Evolutionary conservation across 2,888 invertebrate species (phyloP).

Genomic region (Hipparchia semele): DNA sequence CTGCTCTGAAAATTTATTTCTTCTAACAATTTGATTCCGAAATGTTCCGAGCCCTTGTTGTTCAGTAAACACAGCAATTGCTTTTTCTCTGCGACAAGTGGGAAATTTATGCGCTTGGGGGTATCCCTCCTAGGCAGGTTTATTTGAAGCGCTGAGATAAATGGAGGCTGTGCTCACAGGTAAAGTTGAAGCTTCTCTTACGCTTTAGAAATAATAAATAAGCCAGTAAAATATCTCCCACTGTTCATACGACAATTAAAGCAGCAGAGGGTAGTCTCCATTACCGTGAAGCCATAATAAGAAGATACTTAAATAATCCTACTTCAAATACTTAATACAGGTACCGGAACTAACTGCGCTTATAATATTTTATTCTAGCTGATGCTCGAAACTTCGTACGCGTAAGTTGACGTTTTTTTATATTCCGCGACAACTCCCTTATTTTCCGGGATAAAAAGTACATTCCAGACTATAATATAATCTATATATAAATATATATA

Average conservation of each 20-base stretch:
- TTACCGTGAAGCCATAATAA: background rate
- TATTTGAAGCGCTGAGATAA: constrained; percentile 30
- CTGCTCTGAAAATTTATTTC: constrained; percentile 20
- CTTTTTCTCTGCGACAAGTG: constrained; percentile 30
- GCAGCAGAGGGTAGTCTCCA: too few species aligned
- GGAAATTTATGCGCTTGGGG: constrained; percentile 36
- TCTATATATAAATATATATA: too few species aligned
- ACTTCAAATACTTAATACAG: too few species aligned
- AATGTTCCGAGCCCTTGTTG: constrained; percentile 20
- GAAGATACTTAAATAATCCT: too few species aligned
- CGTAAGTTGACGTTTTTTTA: too few species aligned
- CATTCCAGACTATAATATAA: too few species aligned
- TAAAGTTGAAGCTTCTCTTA: background rate
- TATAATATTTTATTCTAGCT: too few species aligned
- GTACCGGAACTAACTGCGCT: too few species aligned
- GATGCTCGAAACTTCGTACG: too few species aligned
- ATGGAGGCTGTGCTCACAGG: constrained; percentile 11
- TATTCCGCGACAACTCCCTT: too few species aligned
- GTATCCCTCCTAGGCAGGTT: constrained; percentile 28
- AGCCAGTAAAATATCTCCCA: background rate
- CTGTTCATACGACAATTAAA: background rate
- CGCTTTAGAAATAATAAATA: background rate
- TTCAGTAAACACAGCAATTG: constrained; percentile 33
- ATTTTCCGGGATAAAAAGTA: too few species aligned
- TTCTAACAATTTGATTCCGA: constrained; percentile 8